Conservation (phyloP, 2,888 invertebrate genomes). For the Synanthedon andrenaeformis region DNA sequence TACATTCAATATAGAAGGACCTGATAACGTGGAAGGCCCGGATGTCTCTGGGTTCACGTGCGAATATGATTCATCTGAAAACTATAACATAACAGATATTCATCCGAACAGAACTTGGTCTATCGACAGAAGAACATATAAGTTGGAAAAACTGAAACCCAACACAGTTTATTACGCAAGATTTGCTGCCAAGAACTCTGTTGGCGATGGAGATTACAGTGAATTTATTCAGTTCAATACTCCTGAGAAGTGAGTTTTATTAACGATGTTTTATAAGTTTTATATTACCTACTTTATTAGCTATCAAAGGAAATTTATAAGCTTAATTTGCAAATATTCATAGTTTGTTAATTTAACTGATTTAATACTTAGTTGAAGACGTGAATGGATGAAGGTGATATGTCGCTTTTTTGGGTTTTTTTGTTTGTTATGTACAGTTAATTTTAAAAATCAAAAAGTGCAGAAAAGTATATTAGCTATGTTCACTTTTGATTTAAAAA, state of each 20-base stretch:
- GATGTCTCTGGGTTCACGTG: conserved; percentile 36
- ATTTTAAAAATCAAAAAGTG: too few relatives aligned
- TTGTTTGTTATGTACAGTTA: too few relatives aligned
- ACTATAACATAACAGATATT: conserved; percentile 40
- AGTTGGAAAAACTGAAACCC: conserved; percentile 38
- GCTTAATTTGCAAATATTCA: too few relatives aligned
- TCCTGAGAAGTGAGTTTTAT: conserved; percentile 39
- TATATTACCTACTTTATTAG: not conserved
- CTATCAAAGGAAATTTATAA: too few relatives aligned
- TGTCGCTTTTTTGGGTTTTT: too few relatives aligned
- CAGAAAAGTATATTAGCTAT: too few relatives aligned
- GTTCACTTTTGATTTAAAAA: too few relatives aligned
- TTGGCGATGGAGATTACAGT: conserved; percentile 40
- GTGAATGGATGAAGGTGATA: too few relatives aligned
- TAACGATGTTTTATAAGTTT: too few relatives aligned
- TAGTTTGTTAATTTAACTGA: too few relatives aligned
- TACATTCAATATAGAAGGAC: conserved; percentile 30
- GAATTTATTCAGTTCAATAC: conserved; percentile 30
- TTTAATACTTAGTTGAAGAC: too few relatives aligned
- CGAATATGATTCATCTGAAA: conserved; percentile 40
- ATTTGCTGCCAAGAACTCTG: conserved; percentile 48
- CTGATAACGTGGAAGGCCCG: conserved; percentile 27
- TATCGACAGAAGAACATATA: conserved; percentile 31
- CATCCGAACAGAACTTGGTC: conserved; percentile 53
- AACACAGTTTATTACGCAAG: conserved; percentile 37